phyloP scores from a whole-genome alignment of 2,888 invertebrate species.

The Drosophila kuntzei region DNA sequence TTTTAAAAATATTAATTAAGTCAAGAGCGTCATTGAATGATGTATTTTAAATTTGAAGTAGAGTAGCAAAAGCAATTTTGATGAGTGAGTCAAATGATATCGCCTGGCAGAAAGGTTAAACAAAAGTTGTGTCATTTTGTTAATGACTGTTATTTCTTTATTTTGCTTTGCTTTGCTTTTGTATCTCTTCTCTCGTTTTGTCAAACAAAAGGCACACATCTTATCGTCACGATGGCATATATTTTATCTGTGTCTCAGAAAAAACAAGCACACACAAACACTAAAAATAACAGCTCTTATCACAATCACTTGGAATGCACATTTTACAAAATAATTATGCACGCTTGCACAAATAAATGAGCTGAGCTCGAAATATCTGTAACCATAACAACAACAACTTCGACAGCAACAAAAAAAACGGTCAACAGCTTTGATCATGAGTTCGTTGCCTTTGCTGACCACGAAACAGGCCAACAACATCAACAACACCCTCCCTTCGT shows the following conservation, averaged over 20 bases:
- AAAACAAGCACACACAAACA: constrained; percentile 29
- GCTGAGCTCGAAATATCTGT: constrained; percentile 40
- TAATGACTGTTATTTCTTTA: constrained; percentile 46
- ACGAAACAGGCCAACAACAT: constrained; percentile 60
- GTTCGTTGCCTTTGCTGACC: constrained; percentile 69
- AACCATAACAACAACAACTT: constrained; percentile 16
- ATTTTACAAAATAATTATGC: constrained; percentile 77
- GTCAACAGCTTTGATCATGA: constrained; percentile 61
- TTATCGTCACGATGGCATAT: constrained; percentile 70
- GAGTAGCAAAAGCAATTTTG: constrained; percentile 18
- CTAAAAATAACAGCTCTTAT: constrained; percentile 62
- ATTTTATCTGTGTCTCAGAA: constrained; percentile 62
- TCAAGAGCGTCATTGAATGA: constrained; percentile 52
- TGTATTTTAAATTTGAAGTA: constrained; percentile 20
- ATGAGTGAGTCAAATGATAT: constrained; percentile 48
- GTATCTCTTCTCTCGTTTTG: constrained; percentile 37
- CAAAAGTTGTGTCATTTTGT: constrained; percentile 60
- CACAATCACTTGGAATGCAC: constrained; percentile 68
- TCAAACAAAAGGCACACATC: constrained; percentile 59
- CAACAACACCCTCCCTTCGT: constrained; percentile 28
- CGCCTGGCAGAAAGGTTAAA: constrained; percentile 37
- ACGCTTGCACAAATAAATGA: constrained; percentile 74
- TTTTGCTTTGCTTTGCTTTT: constrained; percentile 31
- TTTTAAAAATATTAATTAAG: constrained; percentile 50
- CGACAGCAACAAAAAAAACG: constrained; percentile 25